Evolutionary conservation across 2,797 vertebrate genomes (phyloP).

Genomic region (Gymnocypris eckloni): DNA sequence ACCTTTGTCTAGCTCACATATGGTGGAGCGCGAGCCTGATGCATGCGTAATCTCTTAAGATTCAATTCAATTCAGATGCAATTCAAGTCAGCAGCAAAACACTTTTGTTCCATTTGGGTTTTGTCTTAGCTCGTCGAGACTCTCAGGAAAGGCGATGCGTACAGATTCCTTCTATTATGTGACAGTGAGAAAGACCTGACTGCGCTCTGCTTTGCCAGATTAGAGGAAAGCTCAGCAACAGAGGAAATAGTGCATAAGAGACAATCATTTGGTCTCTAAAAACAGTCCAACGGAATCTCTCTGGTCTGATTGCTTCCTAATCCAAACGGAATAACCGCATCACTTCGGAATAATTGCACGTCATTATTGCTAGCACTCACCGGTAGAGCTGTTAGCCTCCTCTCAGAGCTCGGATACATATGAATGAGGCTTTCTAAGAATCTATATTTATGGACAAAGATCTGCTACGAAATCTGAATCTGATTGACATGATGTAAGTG

Average conservation of each 20-base stretch:
- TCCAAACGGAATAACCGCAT: constrained; percentile 30
- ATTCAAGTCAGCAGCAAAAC: constrained; percentile 57
- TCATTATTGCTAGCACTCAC: constrained; percentile 12
- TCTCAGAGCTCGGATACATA: background rate
- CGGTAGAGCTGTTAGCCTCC: background rate
- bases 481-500: background rate
- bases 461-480: background rate
- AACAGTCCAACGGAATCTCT: constrained; percentile 35
- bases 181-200: constrained; percentile 36
- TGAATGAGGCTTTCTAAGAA: constrained; percentile 20
- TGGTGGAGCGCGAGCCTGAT: constrained; percentile 26
- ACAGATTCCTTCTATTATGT: constrained; percentile 50
- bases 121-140: constrained; percentile 8
- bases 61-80: constrained; percentile 36
- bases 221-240: constrained; percentile 18
- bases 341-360: constrained; percentile 7
- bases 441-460: constrained; percentile 17
- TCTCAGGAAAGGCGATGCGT: background rate
- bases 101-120: constrained; percentile 31
- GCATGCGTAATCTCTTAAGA: constrained; percentile 48
- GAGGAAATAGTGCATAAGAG: constrained; percentile 7
- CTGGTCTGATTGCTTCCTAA: constrained; percentile 40
- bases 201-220: constrained; percentile 11
- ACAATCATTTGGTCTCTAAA: constrained; percentile 32
- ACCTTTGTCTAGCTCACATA: constrained; percentile 58